These are phyloP conservation scores for Iguana delicatissima DNA, from an alignment of 2,797 vertebrate species.

Conservation along the genomic window DNA sequence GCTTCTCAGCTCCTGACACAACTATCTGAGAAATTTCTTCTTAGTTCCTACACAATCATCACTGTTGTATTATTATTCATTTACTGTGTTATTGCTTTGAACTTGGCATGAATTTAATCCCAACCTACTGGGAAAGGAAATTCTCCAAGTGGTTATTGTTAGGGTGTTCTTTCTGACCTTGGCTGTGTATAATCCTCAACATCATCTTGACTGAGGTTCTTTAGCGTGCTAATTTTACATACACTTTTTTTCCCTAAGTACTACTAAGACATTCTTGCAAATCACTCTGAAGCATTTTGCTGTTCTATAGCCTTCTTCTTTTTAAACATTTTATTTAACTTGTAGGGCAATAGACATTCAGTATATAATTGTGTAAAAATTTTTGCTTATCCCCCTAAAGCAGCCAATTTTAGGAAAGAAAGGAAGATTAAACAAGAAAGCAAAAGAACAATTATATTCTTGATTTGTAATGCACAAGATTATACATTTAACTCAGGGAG, in stretches of 20 bases:
- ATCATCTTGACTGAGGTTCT: neutral
- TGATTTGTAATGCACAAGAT: conserved; percentile 28
- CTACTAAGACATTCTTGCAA: conserved; percentile 18
- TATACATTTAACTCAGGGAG: neutral
- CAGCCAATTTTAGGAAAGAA: neutral
- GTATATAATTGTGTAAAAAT: conserved; percentile 17
- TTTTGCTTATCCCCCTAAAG: conserved; percentile 13
- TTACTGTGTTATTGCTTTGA: conserved; percentile 6
- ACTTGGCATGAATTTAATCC: conserved; percentile 21
- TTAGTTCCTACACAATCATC: neutral
- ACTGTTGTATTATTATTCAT: neutral
- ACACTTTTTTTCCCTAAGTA: neutral
- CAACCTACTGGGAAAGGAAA: conserved; percentile 11
- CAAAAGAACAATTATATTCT: neutral
- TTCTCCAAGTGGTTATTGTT: conserved; percentile 8
- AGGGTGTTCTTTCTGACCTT: neutral
- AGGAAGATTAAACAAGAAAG: neutral
- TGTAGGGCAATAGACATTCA: conserved; percentile 2
- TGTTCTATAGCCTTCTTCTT: neutral
- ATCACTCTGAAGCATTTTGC: neutral
- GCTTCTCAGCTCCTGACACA: neutral
- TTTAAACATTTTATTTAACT: neutral
- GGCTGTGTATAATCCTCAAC: conserved; percentile 11
- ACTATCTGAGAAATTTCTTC: neutral
- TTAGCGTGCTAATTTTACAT: neutral